Conservation (phyloP, 1,140 invertebrate genomes). For the Drosophila subobscura region DNA sequence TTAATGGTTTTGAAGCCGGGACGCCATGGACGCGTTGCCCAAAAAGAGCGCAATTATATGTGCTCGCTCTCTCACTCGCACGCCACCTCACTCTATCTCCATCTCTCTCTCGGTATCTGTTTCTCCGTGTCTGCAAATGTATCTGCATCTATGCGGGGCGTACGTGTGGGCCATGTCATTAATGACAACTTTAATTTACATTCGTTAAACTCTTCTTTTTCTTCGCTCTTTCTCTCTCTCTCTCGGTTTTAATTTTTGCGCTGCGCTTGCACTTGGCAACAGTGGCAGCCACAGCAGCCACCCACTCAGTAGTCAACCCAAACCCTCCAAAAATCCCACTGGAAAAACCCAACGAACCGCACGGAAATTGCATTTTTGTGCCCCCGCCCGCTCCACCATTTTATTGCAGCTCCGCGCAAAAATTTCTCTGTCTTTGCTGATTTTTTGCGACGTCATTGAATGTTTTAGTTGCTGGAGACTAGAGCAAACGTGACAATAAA, state of each 20-base stretch:
- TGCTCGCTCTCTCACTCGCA: constrained; percentile 13
- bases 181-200: constrained; percentile 72
- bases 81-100: not conserved
- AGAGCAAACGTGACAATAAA: constrained; percentile 71
- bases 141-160: not conserved
- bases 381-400: constrained; percentile 49
- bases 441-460: constrained; percentile 66
- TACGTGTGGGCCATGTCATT: constrained; percentile 47
- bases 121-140: not conserved
- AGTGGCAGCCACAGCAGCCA: constrained; percentile 29
- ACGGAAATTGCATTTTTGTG: constrained; percentile 58
- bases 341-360: constrained; percentile 44
- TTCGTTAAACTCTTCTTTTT: constrained; percentile 17
- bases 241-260: constrained; percentile 34
- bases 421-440: constrained; percentile 38
- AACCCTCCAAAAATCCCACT: constrained; percentile 4
- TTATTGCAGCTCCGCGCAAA: constrained; percentile 67
- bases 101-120: constrained; percentile 11
- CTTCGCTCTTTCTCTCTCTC: not conserved
- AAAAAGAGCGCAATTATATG: constrained; percentile 53
- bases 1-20: constrained; percentile 44
- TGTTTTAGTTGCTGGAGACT: constrained; percentile 46
- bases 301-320: not conserved
- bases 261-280: constrained; percentile 68
- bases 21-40: constrained; percentile 25